A percentile compares a stretch with the other conserved stretches of the same genome.
phyloP scores from a whole-genome alignment of 1,140 invertebrate genomes.

The Chrysomallon squamiferum region DNA sequence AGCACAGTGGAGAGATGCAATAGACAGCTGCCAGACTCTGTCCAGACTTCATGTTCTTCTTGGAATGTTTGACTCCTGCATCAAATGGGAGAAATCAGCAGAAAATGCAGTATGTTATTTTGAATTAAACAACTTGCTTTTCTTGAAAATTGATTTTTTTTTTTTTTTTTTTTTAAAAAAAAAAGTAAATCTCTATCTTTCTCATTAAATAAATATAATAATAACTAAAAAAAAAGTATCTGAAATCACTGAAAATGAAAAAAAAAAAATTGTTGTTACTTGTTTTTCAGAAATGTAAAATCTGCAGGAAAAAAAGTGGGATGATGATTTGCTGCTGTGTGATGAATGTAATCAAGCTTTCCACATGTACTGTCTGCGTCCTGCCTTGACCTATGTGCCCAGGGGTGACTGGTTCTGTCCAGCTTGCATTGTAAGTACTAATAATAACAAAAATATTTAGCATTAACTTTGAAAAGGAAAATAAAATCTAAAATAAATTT shows the following conservation, averaged over 20 bases:
- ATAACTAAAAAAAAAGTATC: not conserved
- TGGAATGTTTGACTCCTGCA: constrained; percentile 62
- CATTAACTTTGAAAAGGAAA: not conserved
- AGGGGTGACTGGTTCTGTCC: constrained; percentile 64
- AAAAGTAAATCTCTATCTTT: not conserved
- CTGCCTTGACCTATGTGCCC: constrained; percentile 56
- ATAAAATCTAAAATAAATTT: too few species aligned
- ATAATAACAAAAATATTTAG: too few species aligned
- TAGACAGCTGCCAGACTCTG: constrained; percentile 53
- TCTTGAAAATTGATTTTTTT: too few species aligned
- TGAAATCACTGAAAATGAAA: too few species aligned
- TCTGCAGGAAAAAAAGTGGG: constrained; percentile 63
- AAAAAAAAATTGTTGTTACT: too few species aligned
- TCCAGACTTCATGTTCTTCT: constrained; percentile 64
- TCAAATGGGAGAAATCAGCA: constrained; percentile 66
- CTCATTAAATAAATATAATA: not conserved
- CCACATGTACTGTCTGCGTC: constrained; percentile 64
- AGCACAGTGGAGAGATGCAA: constrained; percentile 59
- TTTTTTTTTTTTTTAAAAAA: not conserved
- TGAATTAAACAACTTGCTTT: too few species aligned
- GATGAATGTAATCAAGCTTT: constrained; percentile 65
- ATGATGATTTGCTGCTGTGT: constrained; percentile 60
- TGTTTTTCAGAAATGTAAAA: constrained; percentile 63
- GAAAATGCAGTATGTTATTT: constrained; percentile 63
- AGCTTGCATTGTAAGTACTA: constrained; percentile 55